A percentile compares a stretch with the other conserved stretches of the same genome.
These are phyloP conservation scores for Choreutis nemorana DNA, from an alignment of 2,888 invertebrate species.

Conservation along the genomic window DNA sequence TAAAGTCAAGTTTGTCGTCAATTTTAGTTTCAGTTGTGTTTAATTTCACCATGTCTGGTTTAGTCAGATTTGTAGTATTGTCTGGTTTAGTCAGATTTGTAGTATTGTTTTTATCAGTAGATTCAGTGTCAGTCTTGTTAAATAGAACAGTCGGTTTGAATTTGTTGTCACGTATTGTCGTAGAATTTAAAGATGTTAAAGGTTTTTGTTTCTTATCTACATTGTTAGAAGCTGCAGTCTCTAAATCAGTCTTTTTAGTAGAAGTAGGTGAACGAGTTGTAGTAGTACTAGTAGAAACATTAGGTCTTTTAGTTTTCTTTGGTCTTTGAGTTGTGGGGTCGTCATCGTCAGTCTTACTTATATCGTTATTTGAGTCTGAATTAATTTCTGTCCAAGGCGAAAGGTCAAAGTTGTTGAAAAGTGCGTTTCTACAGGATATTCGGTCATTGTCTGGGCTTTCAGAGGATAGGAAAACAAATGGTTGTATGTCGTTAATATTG, in stretches of 20 bases:
- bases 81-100: conserved; percentile 13
- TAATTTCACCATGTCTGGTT: conserved; percentile 19
- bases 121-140: conserved; percentile 20
- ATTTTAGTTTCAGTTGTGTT: conserved; percentile 27
- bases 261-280: conserved; percentile 25
- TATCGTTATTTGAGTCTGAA: conserved; percentile 39
- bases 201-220: conserved; percentile 22
- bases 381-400: conserved; percentile 68
- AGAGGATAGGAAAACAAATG: conserved; percentile 72
- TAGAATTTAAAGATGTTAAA: conserved; percentile 14
- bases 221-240: conserved; percentile 14
- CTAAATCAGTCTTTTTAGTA: conserved; percentile 22
- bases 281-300: no score
- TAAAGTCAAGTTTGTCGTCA: conserved; percentile 70
- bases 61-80: conserved; percentile 18
- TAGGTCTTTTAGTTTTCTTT: conserved; percentile 14
- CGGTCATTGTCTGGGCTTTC: conserved; percentile 69
- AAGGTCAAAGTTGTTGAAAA: conserved; percentile 67
- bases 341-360: conserved; percentile 35
- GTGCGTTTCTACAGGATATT: conserved; percentile 61
- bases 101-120: conserved; percentile 18
- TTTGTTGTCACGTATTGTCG: conserved; percentile 19
- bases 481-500: conserved; percentile 72
- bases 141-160: conserved; percentile 20
- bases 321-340: conserved; percentile 10